Evolutionary conservation across 2,888 invertebrate genomes (phyloP).

Genomic region (Cephus pulcher): DNA sequence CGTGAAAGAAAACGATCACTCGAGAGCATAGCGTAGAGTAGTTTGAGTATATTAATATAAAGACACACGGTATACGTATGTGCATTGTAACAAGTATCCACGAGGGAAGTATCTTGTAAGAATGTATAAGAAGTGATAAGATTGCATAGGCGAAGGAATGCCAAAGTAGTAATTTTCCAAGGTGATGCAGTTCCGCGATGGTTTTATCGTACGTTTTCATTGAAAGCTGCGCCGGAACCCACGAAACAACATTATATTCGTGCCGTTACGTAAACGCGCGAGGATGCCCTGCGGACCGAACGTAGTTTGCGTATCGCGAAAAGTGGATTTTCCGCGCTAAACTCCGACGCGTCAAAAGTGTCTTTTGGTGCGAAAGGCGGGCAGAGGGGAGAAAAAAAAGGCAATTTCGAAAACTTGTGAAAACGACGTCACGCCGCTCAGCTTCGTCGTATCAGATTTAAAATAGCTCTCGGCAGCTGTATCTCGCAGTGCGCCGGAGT

Average conservation of each 20-base stretch:
- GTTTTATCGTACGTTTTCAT: neutral
- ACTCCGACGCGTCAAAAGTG: neutral
- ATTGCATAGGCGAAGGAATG: constrained; percentile 18
- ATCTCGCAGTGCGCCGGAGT: neutral
- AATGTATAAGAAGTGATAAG: neutral
- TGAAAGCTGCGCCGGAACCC: neutral
- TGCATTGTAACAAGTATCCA: neutral
- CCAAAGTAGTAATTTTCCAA: constrained; percentile 37
- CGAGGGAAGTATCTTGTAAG: neutral
- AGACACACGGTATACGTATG: neutral
- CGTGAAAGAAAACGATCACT: neutral
- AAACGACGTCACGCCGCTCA: neutral
- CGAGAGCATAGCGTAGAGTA: neutral
- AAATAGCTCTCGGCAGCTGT: neutral
- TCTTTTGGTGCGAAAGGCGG: neutral
- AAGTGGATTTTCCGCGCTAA: neutral
- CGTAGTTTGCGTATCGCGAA: neutral
- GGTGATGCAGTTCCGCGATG: constrained; percentile 36
- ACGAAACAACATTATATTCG: too few relatives aligned
- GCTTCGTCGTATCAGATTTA: neutral
- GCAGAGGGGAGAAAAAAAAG: neutral
- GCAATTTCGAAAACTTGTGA: neutral
- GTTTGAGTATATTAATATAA: neutral
- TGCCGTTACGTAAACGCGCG: neutral
- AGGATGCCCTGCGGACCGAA: neutral